Base-by-base conservation (phyloP, 2,888 invertebrate species). In the Leptinotarsa rubiginosa region DNA sequence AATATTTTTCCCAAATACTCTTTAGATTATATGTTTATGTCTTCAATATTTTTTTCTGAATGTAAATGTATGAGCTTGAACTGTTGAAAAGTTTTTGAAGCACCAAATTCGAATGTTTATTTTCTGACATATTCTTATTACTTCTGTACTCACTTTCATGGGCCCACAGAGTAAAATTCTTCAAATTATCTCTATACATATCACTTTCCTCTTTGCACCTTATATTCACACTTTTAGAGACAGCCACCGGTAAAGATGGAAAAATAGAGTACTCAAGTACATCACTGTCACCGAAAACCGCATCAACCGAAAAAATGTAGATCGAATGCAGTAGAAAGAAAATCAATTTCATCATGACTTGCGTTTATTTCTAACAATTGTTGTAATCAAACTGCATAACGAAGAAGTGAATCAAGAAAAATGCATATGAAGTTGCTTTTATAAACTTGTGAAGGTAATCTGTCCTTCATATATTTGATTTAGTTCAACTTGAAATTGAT, bases 121-220 rank as follows among this genome's bases (percentile, higher is more conserved):
- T 50, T 50, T n/a, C 15, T 15, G 50, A 50, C 16, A 5, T 50
- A 50, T 50, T 10, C 1, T 50, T 50, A 50, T 16, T 2, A 50
- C 5, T 50, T 52, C 16, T 25, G 54, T 41, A 77, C 77, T 79
- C 78, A 83, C 83, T 83, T 78, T 83, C 82, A 69, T 82, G 80
- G 0, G 83, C 83, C 83, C 83, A 83, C 16, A 83, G 73, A 2
- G 82, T 81, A 50, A 78, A 79, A 73, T 83, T 83, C 65, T 78
- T 81, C 69, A 83, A 75, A 75, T 74, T 81, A 77, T 83, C 81
- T 75, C 79, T 75, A 73, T 80, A 83, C 59, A 78, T 65, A 68
- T 82, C 81, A 77, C 83, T 82, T 20, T 83, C 78, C 65, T 81
- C 79, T 66, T 77, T 77, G 65, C 83, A 83, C 73, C 81, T 79